Conservation (phyloP, 2,797 vertebrate genomes). For the Apogon hyalosoma region DNA sequence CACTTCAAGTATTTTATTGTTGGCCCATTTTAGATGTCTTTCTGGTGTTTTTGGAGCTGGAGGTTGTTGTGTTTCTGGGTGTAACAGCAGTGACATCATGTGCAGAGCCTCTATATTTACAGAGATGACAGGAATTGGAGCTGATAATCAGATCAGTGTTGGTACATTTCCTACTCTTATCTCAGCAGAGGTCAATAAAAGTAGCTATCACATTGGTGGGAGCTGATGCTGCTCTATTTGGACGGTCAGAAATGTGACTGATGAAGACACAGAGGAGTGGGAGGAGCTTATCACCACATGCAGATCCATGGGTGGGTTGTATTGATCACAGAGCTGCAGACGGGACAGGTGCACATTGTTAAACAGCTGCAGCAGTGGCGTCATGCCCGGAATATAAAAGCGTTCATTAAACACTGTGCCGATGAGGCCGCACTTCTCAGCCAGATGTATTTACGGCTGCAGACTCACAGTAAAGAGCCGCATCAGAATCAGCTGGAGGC, state of each 20-base stretch:
- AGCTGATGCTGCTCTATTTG: too few relatives aligned
- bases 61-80: too few relatives aligned
- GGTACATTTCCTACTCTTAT: too few relatives aligned
- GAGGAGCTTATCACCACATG: slow-evolving; percentile 16
- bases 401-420: slow-evolving; percentile 49
- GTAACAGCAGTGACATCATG: too few relatives aligned
- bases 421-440: slow-evolving; percentile 36
- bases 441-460: slow-evolving; percentile 48
- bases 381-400: slow-evolving; percentile 66
- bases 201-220: neutral
- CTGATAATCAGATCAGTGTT: neutral
- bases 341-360: slow-evolving; percentile 61
- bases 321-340: slow-evolving; percentile 52
- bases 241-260: slow-evolving; percentile 3
- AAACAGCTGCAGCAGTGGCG: slow-evolving; percentile 56
- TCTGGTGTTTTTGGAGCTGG: too few relatives aligned
- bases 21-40: too few relatives aligned
- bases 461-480: slow-evolving; percentile 49
- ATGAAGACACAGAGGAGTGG: neutral
- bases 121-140: too few relatives aligned
- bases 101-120: too few relatives aligned
- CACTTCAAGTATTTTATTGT: too few relatives aligned
- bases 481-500: slow-evolving; percentile 35
- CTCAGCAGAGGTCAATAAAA: neutral
- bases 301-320: slow-evolving; percentile 16